phyloP scores from a whole-genome alignment of 2,797 vertebrate genomes.

The Mareca strepera region DNA sequence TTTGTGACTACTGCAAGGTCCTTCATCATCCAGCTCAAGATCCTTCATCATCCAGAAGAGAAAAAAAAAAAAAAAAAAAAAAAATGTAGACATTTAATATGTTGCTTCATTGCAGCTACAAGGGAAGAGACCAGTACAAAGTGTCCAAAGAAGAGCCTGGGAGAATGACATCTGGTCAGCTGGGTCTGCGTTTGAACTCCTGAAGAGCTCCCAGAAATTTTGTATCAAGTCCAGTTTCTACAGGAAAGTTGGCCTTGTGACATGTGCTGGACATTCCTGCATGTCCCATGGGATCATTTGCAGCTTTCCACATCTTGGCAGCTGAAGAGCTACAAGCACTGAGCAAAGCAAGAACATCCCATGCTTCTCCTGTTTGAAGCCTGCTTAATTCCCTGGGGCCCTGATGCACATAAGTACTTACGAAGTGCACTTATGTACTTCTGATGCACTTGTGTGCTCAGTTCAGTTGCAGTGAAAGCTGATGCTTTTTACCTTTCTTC shows the following conservation, averaged over 20 bases:
- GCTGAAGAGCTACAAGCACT: not conserved
- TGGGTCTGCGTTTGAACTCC: not conserved
- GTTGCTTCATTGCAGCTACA: not conserved
- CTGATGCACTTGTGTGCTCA: accelerated
- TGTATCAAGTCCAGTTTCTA: not conserved
- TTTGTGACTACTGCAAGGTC: not conserved
- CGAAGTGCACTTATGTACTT: not conserved
- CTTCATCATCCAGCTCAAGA: not conserved
- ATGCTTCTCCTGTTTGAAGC: accelerated
- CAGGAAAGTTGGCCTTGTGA: accelerated
- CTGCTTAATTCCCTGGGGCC: not conserved
- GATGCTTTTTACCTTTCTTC: not conserved
- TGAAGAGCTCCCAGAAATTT: not conserved
- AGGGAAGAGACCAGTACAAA: not conserved
- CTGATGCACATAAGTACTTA: not conserved
- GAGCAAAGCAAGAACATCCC: not conserved
- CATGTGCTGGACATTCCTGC: accelerated
- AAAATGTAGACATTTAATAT: not conserved
- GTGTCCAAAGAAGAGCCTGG: not conserved
- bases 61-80: not conserved
- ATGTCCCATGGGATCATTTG: not conserved
- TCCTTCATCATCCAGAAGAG: not conserved
- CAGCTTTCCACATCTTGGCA: not conserved
- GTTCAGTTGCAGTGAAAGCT: not conserved
- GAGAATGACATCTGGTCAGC: not conserved